These are phyloP conservation scores for Trimorus sp. DNA, from an alignment of 2,888 invertebrate species.

Conservation along the genomic window DNA sequence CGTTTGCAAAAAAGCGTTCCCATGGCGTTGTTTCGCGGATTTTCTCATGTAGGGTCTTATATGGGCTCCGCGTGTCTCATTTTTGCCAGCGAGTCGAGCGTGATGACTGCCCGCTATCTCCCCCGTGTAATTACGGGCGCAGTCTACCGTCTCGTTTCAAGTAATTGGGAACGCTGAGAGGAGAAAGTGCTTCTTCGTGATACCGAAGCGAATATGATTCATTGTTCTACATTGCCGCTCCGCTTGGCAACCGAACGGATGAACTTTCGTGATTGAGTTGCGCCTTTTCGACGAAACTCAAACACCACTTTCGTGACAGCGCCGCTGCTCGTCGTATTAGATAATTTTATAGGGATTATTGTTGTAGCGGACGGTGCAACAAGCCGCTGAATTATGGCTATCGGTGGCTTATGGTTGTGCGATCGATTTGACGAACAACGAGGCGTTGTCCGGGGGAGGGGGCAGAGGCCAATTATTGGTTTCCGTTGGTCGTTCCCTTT, in stretches of 20 bases:
- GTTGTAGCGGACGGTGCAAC: constrained; percentile 16
- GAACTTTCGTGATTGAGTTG: constrained; percentile 61
- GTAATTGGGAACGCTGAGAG: constrained; percentile 69
- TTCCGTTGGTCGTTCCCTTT: too few relatives aligned
- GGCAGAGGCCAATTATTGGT: too few relatives aligned
- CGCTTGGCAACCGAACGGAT: constrained; percentile 56
- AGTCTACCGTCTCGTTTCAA: constrained; percentile 69
- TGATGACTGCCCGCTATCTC: constrained; percentile 70
- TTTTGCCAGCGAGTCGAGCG: constrained; percentile 43
- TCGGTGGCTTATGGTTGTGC: constrained; percentile 20
- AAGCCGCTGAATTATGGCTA: constrained; percentile 22
- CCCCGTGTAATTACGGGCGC: constrained; percentile 75
- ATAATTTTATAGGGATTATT: too few relatives aligned
- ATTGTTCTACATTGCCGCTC: constrained; percentile 68
- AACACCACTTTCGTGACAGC: constrained; percentile 45
- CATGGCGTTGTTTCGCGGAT: too few relatives aligned
- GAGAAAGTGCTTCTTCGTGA: constrained; percentile 65
- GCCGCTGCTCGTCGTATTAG: constrained; percentile 40
- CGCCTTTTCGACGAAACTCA: constrained; percentile 51
- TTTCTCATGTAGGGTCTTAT: constrained; percentile 13
- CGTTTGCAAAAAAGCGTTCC: too few relatives aligned
- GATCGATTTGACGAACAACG: constrained; percentile 6
- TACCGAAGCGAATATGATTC: constrained; percentile 67
- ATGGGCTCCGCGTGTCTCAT: constrained; percentile 2
- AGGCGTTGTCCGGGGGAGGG: too few relatives aligned